phyloP scores from a whole-genome alignment of 2,113 vertebrate genomes.

The Smithornis capensis region DNA sequence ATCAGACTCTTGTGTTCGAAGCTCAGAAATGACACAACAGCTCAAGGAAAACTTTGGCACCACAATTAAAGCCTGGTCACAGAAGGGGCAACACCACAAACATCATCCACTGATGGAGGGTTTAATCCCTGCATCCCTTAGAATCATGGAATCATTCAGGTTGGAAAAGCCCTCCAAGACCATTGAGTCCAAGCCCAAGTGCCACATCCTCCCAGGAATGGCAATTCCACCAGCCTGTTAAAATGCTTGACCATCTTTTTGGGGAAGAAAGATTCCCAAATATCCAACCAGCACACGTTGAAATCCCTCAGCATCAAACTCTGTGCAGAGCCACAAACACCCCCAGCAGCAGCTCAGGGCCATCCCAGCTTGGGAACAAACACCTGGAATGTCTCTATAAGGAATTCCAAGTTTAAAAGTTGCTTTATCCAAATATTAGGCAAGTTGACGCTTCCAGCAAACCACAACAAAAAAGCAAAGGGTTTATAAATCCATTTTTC shows the following conservation, averaged over 20 bases:
- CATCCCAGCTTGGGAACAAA: neutral
- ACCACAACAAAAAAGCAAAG: neutral
- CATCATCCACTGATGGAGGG: neutral
- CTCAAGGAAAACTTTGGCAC: neutral
- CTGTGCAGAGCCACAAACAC: neutral
- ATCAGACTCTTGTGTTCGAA: neutral
- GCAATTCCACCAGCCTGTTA: neutral
- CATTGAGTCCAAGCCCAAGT: neutral
- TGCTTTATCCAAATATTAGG: neutral
- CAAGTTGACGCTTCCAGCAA: neutral
- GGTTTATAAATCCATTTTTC: neutral
- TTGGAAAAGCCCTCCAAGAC: neutral
- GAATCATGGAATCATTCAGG: neutral
- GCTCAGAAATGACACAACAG: neutral
- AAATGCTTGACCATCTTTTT: neutral
- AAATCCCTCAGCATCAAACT: neutral
- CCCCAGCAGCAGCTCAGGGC: neutral
- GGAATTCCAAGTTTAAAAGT: neutral
- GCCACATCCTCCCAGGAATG: neutral
- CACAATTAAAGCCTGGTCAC: neutral
- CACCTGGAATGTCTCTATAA: neutral
- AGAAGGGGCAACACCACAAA: rapidly evolving
- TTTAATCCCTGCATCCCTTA: neutral
- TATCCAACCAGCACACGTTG: neutral
- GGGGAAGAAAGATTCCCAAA: too few relatives aligned